Conservation (phyloP, 2,888 invertebrate genomes). For the Thera obeliscata region DNA sequence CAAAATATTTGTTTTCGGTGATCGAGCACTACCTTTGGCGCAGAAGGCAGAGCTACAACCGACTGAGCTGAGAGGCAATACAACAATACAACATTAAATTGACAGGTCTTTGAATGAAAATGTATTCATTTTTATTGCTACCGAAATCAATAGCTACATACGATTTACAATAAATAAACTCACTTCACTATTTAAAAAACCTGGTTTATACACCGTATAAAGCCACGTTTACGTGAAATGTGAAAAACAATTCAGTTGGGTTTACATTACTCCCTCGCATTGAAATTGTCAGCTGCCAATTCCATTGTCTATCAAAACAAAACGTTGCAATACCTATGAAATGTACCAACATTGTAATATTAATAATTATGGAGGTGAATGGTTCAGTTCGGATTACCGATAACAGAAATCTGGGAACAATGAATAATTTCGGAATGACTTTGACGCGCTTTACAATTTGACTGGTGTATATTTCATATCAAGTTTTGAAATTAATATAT, state of each 20-base stretch:
- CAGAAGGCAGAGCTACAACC: no score
- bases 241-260: constrained; percentile 21
- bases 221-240: constrained; percentile 4
- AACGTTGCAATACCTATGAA: constrained; percentile 11
- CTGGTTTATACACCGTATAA: constrained; percentile 25
- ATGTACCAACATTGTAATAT: constrained; percentile 7
- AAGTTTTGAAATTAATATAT: background rate
- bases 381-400: constrained; percentile 15
- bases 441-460: constrained; percentile 20
- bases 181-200: background rate
- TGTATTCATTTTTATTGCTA: no score
- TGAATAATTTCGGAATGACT: constrained; percentile 14
- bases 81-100: no score
- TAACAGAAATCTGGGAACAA: constrained; percentile 14
- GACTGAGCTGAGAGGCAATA: no score
- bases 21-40: no score
- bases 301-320: constrained; percentile 30
- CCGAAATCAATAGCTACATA: no score
- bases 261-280: constrained; percentile 22
- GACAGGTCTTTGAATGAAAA: no score
- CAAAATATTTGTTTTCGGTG: no score
- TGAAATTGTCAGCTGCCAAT: constrained; percentile 29
- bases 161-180: no score
- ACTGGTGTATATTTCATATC: background rate
- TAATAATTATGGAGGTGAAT: constrained; percentile 15